phyloP scores from a whole-genome alignment of 2,113 vertebrate genomes.

The Corythoichthys haematopterus region DNA sequence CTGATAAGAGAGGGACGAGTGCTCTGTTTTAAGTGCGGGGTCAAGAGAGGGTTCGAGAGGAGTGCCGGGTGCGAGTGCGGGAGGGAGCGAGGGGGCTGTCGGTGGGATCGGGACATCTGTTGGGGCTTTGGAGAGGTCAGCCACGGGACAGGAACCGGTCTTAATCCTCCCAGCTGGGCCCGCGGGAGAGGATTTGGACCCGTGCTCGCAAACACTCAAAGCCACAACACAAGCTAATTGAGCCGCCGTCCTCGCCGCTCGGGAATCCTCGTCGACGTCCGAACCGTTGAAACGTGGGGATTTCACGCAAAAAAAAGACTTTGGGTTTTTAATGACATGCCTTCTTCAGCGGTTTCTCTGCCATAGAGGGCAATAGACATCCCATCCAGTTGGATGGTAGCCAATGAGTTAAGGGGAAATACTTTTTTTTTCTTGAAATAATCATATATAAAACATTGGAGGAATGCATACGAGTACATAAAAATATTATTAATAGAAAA shows the following conservation, averaged over 20 bases:
- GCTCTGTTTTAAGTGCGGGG: slow-evolving; percentile 58
- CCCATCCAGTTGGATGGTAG: too few relatives aligned
- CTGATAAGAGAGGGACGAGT: slow-evolving; percentile 66
- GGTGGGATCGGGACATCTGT: slow-evolving; percentile 65
- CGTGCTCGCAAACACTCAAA: slow-evolving; percentile 22
- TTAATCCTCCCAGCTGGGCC: slow-evolving; percentile 69
- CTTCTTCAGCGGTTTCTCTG: too few relatives aligned
- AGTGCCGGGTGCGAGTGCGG: background rate
- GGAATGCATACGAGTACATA: too few relatives aligned
- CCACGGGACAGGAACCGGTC: slow-evolving; percentile 68
- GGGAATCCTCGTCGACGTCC: slow-evolving; percentile 23
- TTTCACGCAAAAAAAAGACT: too few relatives aligned
- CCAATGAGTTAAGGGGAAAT: too few relatives aligned
- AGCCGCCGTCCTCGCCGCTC: slow-evolving; percentile 18
- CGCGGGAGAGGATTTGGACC: slow-evolving; percentile 60
- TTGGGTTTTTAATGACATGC: too few relatives aligned
- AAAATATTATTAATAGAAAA: too few relatives aligned
- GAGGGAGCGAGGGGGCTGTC: slow-evolving; percentile 10
- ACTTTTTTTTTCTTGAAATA: too few relatives aligned
- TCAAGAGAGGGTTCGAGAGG: slow-evolving; percentile 50
- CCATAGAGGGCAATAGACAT: too few relatives aligned
- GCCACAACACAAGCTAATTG: slow-evolving; percentile 64
- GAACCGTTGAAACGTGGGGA: too few relatives aligned
- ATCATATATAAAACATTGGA: too few relatives aligned
- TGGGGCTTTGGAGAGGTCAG: slow-evolving; percentile 72